Evolutionary conservation across 2,888 invertebrate genomes (phyloP), one percentile per base, ranked within the genome.

Genomic region (Argynnis bischoffii): DNA sequence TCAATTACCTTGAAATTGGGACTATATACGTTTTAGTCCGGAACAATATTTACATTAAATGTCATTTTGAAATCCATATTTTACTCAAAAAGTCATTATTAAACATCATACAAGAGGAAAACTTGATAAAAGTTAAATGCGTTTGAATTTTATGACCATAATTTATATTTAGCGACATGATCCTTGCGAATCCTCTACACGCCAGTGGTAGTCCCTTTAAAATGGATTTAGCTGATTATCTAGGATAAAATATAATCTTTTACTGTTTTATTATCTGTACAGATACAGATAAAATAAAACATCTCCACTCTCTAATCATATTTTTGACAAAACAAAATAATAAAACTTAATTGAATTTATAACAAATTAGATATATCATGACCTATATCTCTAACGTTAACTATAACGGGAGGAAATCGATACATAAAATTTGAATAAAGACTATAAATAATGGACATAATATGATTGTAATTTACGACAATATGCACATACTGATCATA

Each of bases 271-370:
- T 41, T 41, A 3, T 8, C 11, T 5, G 51, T 18, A 21, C 8
- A 53, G 14, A 53, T 26, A 53, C 4, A 53, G 8, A 26, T 26
- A 53, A 21, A 21, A 21, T 16, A 14, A 31, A 31, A 55, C 6
- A 55, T 55, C 8, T 21, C 1, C 3, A 21, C 21, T 15, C 1
- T 46, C 57, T 47, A 14, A 21, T 57, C 26, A 47, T n/a, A 57
- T 47, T 57, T 57, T 57, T 59, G 21, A 53, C 21, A 26, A 47
- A 46, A 47, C 47, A 21, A 21, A 48, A 11, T 15, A 59, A 48
- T 48, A 48, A 31, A 59, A 48, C 26, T 59, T 59, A 59, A 59
- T 59, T 16, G 31, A 59, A 59, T 59, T 41, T 41, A 48, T 41
- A 31, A 48, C 31, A 31, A 48, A 59, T 48, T 59, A n/a, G 59